A percentile compares a stretch with the other conserved stretches of the same genome.
phyloP scores from a whole-genome alignment of 2,797 vertebrate genomes.

The Chiroxiphia lanceolata region DNA sequence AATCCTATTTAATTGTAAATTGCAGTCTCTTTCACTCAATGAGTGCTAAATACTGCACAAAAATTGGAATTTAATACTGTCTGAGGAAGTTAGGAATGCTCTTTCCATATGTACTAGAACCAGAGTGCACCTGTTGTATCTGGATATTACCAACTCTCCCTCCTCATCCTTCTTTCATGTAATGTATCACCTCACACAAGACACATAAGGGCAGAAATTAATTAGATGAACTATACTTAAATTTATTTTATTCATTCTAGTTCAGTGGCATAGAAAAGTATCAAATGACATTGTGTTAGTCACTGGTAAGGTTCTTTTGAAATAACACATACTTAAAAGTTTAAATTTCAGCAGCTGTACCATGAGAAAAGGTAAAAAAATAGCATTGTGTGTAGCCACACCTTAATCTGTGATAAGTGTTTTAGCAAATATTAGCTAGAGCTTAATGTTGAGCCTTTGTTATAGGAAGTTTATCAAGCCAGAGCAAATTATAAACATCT shows the following conservation, averaged over 20 bases:
- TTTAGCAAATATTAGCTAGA: slow-evolving; percentile 12
- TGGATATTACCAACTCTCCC: not conserved
- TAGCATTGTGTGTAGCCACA: not conserved
- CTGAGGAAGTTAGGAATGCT: not conserved
- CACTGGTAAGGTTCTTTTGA: not conserved
- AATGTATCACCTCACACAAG: not conserved
- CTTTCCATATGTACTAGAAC: not conserved
- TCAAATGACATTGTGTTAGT: not conserved
- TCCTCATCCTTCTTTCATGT: not conserved
- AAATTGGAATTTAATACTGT: not conserved
- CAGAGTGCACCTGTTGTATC: not conserved
- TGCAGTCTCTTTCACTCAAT: not conserved
- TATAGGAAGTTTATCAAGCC: not conserved
- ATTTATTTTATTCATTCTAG: not conserved
- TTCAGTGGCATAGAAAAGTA: not conserved
- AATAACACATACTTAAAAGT: not conserved
- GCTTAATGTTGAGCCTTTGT: not conserved
- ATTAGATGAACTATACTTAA: not conserved
- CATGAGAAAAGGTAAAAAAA: not conserved
- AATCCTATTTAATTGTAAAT: not conserved
- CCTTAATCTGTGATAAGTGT: not conserved
- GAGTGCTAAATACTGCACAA: not conserved
- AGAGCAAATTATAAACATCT: not conserved
- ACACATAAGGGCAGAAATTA: not conserved
- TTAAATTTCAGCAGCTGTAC: not conserved